Conservation (phyloP, 2,113 vertebrate genomes). For the Phalacrocorax carbo region DNA sequence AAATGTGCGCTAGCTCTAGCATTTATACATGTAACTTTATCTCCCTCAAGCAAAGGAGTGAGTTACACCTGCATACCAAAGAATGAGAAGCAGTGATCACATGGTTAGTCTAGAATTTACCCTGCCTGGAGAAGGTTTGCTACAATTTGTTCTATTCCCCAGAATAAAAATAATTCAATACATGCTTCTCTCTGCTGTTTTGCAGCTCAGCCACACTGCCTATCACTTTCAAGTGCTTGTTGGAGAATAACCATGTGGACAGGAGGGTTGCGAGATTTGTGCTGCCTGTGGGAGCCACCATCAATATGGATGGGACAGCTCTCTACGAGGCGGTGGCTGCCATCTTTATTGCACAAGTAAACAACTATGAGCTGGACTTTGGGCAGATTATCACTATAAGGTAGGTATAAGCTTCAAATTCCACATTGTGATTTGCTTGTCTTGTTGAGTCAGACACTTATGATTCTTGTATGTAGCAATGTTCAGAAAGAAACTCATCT, state of each 20-base stretch:
- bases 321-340: conserved; percentile 95
- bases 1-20: neutral
- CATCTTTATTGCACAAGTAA: conserved; percentile 97
- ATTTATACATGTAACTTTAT: neutral
- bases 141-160: accelerated
- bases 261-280: conserved; percentile 93
- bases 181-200: neutral
- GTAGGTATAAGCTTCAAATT: conserved; percentile 82
- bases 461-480: accelerated
- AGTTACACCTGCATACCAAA: accelerated
- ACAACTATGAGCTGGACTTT: conserved; percentile 96
- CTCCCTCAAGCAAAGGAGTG: neutral
- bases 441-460: neutral
- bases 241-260: conserved; percentile 97
- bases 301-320: conserved; percentile 96
- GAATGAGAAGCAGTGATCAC: neutral
- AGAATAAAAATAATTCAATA: neutral
- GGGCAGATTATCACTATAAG: conserved; percentile 98
- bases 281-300: conserved; percentile 93
- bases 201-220: conserved; percentile 94
- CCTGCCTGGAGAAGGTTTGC: neutral
- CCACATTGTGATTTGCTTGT: neutral
- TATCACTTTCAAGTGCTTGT: conserved; percentile 98
- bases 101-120: neutral
- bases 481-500: neutral